These are phyloP conservation scores for Caracal caracal DNA, from an alignment of 2,113 vertebrate species.

Conservation along the genomic window DNA sequence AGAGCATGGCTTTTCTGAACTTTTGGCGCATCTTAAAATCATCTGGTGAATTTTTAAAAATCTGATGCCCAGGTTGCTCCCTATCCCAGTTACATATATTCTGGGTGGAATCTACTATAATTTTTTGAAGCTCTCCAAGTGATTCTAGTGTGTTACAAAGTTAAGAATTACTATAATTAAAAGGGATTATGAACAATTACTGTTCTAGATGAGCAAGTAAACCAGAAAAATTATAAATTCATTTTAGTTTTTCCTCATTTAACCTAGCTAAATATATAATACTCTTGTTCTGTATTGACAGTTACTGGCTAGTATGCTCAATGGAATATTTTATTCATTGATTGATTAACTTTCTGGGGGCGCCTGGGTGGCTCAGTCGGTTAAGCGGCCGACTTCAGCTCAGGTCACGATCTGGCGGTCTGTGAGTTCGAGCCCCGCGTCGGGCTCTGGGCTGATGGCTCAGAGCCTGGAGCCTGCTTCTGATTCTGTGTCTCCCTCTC, in stretches of 20 bases:
- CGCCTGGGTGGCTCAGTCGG: no score
- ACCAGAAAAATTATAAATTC: slow-evolving; percentile 32
- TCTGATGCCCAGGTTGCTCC: background rate
- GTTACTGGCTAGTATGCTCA: background rate
- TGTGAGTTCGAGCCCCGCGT: no score
- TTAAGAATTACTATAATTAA: slow-evolving; percentile 17
- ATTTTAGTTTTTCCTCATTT: slow-evolving; percentile 25
- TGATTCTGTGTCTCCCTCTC: no score
- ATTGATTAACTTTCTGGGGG: background rate
- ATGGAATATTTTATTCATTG: slow-evolving; percentile 10
- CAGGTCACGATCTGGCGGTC: no score
- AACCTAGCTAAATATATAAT: background rate
- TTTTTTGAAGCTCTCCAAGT: background rate
- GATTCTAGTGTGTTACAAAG: background rate
- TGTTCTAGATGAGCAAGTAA: slow-evolving; percentile 25
- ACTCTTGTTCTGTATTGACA: slow-evolving; percentile 11
- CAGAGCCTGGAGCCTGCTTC: no score
- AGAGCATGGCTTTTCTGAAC: background rate
- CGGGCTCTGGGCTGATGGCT: no score
- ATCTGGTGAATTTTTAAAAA: background rate
- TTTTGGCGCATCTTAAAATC: background rate
- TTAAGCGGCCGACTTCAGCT: no score
- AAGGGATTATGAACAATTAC: background rate
- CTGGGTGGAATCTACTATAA: background rate
- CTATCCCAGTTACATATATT: background rate